Conservation (phyloP, 2,888 invertebrate species). For the Chrysolina haemoptera region DNA sequence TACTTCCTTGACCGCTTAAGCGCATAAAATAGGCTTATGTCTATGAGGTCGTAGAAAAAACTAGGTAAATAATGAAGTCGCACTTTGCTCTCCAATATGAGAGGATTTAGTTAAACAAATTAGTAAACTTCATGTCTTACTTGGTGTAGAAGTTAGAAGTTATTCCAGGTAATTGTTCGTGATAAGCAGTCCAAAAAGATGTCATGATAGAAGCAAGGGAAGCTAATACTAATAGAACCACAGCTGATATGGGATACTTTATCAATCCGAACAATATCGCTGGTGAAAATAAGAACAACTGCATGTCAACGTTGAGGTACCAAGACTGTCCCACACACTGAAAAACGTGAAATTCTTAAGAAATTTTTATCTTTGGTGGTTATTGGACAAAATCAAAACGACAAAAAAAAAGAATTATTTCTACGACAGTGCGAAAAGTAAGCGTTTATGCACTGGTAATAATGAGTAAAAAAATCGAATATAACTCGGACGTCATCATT, state of each 20-base stretch:
- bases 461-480: no score
- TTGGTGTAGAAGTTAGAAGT: constrained; percentile 50
- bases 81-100: no score
- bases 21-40: no score
- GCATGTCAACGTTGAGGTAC: constrained; percentile 75
- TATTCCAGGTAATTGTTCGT: constrained; percentile 52
- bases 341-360: constrained; percentile 36
- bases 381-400: neutral
- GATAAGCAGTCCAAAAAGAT: constrained; percentile 53
- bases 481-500: no score
- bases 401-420: no score
- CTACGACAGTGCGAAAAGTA: neutral
- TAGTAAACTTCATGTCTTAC: constrained; percentile 25
- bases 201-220: constrained; percentile 49
- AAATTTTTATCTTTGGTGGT: neutral
- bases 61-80: no score
- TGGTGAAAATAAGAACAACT: constrained; percentile 71
- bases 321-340: constrained; percentile 73
- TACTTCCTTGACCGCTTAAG: no score
- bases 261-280: constrained; percentile 71
- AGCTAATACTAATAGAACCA: constrained; percentile 42
- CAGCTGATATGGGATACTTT: constrained; percentile 61
- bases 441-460: neutral
- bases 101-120: no score
- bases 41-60: no score